These are phyloP conservation scores for Ceyx cyanopectus DNA, from an alignment of 2,113 vertebrate genomes.

Conservation along the genomic window DNA sequence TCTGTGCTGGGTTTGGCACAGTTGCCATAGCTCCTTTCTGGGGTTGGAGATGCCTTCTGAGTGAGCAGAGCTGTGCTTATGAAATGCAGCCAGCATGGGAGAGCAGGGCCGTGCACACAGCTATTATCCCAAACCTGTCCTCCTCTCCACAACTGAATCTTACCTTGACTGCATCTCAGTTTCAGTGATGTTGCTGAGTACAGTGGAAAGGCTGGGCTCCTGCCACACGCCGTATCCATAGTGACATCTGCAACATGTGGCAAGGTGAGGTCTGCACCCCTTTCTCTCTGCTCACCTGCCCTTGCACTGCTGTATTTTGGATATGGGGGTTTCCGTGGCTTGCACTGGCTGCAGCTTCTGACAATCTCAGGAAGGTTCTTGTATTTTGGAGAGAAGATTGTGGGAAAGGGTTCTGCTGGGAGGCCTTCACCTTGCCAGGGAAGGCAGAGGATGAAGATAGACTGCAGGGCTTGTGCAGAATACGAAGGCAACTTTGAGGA, in stretches of 20 bases:
- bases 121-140: background rate
- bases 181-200: background rate
- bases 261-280: background rate
- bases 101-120: background rate
- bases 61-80: background rate
- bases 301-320: background rate
- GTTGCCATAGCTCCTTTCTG: background rate
- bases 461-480: background rate
- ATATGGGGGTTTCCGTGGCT: rapidly evolving
- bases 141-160: background rate
- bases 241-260: background rate
- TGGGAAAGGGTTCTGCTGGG: background rate
- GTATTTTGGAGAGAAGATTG: background rate
- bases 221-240: rapidly evolving
- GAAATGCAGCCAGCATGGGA: background rate
- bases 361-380: background rate
- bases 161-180: background rate
- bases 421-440: background rate
- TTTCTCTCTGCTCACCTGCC: background rate
- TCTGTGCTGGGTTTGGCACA: background rate
- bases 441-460: background rate
- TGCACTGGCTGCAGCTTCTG: background rate
- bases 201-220: background rate
- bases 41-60: background rate
- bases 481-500: background rate